Percentiles rank a stretch among this genome's conserved stretches.
These are phyloP conservation scores for Syrmaticus mikado DNA, from an alignment of 2,113 vertebrate genomes.

Conservation along the genomic window DNA sequence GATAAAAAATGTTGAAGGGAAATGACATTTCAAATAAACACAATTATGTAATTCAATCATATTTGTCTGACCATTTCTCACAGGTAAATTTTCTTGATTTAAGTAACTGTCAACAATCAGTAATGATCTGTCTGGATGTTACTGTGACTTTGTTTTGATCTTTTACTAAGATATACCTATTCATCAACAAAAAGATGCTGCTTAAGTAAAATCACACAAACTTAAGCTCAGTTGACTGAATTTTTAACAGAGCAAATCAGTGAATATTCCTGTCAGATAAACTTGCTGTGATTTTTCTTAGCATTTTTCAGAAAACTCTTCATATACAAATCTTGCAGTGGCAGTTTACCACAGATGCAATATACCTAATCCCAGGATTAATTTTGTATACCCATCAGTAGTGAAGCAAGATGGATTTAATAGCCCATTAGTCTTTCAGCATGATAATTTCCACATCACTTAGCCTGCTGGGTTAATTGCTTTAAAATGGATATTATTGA, in stretches of 20 bases:
- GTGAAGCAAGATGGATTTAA: conserved; percentile 37
- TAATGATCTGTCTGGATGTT: background rate
- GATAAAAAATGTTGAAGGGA: conserved; percentile 49
- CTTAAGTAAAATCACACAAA: background rate
- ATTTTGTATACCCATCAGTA: conserved; percentile 37
- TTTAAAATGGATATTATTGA: conserved; percentile 69
- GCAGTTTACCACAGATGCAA: background rate
- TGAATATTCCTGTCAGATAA: background rate
- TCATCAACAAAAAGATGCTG: background rate
- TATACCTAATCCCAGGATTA: conserved; percentile 50
- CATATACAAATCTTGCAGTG: background rate
- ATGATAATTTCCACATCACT: conserved; percentile 49
- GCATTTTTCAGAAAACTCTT: background rate
- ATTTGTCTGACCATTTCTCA: conserved; percentile 15
- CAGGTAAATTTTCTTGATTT: conserved; percentile 20
- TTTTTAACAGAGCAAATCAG: background rate
- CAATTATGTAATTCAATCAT: conserved; percentile 15
- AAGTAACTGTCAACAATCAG: background rate
- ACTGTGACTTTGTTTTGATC: background rate
- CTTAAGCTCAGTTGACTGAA: background rate
- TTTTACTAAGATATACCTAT: background rate
- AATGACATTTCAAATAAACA: conserved; percentile 50
- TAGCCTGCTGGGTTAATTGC: conserved; percentile 63
- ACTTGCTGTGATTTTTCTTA: background rate
- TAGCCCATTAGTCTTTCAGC: conserved; percentile 47